Evolutionary conservation across 2,888 invertebrate genomes (phyloP), one percentile per base, ranked within the genome.

Genomic region (Ommatoiulus sabulosus): DNA sequence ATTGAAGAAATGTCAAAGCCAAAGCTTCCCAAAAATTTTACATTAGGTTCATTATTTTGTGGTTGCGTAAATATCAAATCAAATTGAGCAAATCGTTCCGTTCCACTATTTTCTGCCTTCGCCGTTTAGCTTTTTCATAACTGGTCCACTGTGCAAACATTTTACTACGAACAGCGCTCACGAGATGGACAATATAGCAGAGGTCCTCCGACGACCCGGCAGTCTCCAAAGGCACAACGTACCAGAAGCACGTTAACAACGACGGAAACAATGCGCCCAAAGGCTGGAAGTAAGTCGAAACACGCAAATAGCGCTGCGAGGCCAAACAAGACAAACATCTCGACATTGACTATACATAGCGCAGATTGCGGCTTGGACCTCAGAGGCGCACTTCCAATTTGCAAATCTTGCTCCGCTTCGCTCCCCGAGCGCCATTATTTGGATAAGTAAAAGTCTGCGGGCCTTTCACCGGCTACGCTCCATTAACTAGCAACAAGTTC

Each of bases 401-500:
- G 72, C 72, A 72, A 72, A 72, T 72, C 72, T 72, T 63, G 63
- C 63, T 63, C 63, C n/a, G 63, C 17, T 63, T 17, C 72, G 72
- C 12, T 72, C 72, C 24, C 72, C 1, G 0, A 72, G 72, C 24
- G 72, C 72, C 72, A 72, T 72, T 72, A 72, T 72, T 72, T 72
- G 72, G 72, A 72, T 72, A 72, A 72, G 72, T 72, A 72, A 72
- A 72, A 72, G 72, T 72, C 72, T 72, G 72, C 72, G 72, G 72
- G 72, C 72, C 72, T 72, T 72, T 72, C 72, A 72, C 24, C 72
- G 72, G 72, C 20, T 24, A 72, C 24, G 72, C 72, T 72, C 72
- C 72, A 72, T 72, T 72, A 72, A 72, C 72, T 72, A n/a, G 6
- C 63, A 72, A 24, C 72, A 72, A 72, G 72, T 72, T 72, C 72